Conservation (phyloP, 2,888 invertebrate genomes). For the Peribatodes rhomboidaria region DNA sequence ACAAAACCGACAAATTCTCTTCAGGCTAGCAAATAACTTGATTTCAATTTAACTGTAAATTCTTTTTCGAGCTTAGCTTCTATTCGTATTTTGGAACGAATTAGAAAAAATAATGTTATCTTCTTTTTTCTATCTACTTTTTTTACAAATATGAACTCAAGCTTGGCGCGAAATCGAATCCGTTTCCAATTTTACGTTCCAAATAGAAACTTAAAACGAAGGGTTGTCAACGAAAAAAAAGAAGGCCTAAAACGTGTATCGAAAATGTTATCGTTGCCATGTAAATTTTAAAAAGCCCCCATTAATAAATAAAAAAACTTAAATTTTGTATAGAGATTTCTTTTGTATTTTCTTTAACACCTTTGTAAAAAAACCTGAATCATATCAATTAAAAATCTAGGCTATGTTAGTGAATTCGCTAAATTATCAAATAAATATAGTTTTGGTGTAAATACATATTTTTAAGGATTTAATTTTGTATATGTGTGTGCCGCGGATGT, state of each 20-base stretch:
- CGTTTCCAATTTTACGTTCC: conserved; percentile 35
- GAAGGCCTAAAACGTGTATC: conserved; percentile 66
- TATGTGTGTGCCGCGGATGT: conserved; percentile 75
- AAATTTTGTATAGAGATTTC: conserved; percentile 55
- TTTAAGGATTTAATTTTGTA: conserved; percentile 71
- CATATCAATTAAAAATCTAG: conserved; percentile 79
- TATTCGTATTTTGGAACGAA: conserved; percentile 52
- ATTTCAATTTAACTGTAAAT: conserved; percentile 43
- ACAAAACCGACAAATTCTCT: conserved; percentile 61
- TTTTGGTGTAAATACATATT: conserved; percentile 57
- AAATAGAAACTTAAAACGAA: conserved; percentile 46
- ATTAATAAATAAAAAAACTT: too few species aligned
- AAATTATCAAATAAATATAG: conserved; percentile 62
- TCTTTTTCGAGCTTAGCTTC: conserved; percentile 57
- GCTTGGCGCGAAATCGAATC: conserved; percentile 15
- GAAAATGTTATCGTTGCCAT: conserved; percentile 54
- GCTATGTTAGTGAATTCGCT: conserved; percentile 72
- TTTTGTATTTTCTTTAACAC: conserved; percentile 59
- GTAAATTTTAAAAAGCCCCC: conserved; percentile 37
- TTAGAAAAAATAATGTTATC: neutral
- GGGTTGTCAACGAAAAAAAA: conserved; percentile 59
- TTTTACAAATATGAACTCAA: conserved; percentile 36
- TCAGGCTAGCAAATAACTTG: conserved; percentile 49
- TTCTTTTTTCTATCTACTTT: neutral
- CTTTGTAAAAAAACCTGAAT: conserved; percentile 75